Evolutionary conservation across 2,113 vertebrate species (phyloP), one percentile per base, ranked within the genome.

Genomic region (Corythaeola cristata): DNA sequence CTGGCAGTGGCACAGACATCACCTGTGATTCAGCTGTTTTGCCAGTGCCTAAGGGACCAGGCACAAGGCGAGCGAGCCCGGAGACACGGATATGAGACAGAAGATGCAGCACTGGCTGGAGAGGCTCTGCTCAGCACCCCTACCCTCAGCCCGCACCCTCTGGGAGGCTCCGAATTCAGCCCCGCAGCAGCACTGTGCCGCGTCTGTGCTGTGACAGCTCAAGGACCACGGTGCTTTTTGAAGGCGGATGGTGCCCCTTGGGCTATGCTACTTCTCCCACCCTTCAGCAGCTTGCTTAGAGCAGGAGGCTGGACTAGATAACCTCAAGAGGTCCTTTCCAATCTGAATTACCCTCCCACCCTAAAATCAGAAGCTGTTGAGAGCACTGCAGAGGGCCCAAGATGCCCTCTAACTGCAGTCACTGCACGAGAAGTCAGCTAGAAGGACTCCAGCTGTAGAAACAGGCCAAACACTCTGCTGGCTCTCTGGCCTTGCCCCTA

Each of bases 21-120:
- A 84, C 86, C 89, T 87, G 92, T 96, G 96, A 97, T 95, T 97
- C 97, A 97, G 97, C 97, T 89, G 9, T 91, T 96, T 74, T 82
- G 62, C 41, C 69, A 79, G 15, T 0, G 0, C 84, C n/a, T 21
- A 4, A 44, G 58, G 80, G 83, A 81, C 15, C 69, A 60, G 0
- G 12, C 23, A 41, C 1, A 45, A 41, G 14, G 44, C 1, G 0
- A 62, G n/a, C 0, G 0, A 88, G 84, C 71, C 41, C 2, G 2
- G 32, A 63, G 59, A 27, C 0, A 0, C 0, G 5, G 23, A 45
- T 2, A 11, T 9, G 6, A 88, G 59, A 27, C 7, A 3, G 23
- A 49, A 58, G 41, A 62, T 13, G 14, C 6, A 1, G 24, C 30
- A 26, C 60, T 20, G 16, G 47, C 64, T 60, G 41, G n/a, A 81